A percentile compares a stretch with the other conserved stretches of the same genome.
phyloP scores from a whole-genome alignment of 1,140 invertebrate species.

The Sycobia sp. region DNA sequence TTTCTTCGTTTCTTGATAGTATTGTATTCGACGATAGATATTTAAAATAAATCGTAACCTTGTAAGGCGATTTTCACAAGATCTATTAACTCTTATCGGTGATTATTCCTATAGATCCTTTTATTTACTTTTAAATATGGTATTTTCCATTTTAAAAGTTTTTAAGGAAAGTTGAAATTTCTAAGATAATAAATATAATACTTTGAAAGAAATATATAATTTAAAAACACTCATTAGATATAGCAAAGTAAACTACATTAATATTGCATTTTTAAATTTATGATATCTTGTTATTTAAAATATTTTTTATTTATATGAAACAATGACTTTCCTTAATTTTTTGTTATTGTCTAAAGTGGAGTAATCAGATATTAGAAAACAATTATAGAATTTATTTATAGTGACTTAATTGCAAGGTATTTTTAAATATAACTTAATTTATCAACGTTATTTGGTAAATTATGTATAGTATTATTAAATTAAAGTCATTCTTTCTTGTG shows the following conservation, averaged over 20 bases:
- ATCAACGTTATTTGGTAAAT: conserved; percentile 29
- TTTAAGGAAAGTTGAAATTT: conserved; percentile 17
- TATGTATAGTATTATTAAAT: conserved; percentile 26
- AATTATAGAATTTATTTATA: conserved; percentile 10
- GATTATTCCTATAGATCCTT: conserved; percentile 15
- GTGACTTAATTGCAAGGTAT: conserved; percentile 28
- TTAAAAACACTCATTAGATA: too few species aligned
- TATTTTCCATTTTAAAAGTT: conserved; percentile 9
- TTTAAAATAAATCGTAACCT: conserved; percentile 32
- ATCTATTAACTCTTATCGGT: conserved; percentile 15
- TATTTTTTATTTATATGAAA: not conserved
- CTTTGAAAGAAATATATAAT: too few species aligned
- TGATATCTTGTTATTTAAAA: too few species aligned
- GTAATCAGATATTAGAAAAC: not conserved
- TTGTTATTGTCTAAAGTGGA: too few species aligned
- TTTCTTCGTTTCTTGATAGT: conserved; percentile 27
- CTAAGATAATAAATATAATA: too few species aligned
- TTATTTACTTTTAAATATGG: conserved; percentile 1
- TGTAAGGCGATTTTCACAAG: conserved; percentile 26
- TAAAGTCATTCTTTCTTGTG: conserved; percentile 24
- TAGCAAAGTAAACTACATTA: too few species aligned
- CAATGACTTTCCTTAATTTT: not conserved
- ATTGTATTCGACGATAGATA: conserved; percentile 34
- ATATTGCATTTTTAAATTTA: too few species aligned
- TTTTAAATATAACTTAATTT: conserved; percentile 27